Conservation (phyloP, 1,140 invertebrate species). For the Rhopalosiphum maidis region DNA sequence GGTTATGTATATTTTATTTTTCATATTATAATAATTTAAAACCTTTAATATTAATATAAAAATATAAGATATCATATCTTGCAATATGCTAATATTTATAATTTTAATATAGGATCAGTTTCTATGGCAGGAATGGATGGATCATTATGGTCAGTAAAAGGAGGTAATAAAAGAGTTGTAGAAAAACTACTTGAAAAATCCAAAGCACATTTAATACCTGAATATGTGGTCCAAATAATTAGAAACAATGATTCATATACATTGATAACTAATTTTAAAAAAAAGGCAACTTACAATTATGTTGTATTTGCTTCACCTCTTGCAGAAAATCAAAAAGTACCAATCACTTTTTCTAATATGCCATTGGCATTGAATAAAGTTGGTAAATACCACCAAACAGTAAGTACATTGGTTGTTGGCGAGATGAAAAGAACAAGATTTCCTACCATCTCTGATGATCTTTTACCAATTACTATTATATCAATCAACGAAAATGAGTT, state of each 20-base stretch:
- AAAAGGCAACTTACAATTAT: conserved; percentile 66
- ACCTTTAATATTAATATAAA: neutral
- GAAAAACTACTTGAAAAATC: conserved; percentile 64
- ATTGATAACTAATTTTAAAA: conserved; percentile 58
- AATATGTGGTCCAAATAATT: conserved; percentile 61
- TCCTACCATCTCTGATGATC: conserved; percentile 61
- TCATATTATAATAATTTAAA: neutral
- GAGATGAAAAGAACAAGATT: conserved; percentile 66
- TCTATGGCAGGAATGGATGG: conserved; percentile 67
- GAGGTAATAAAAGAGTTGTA: conserved; percentile 70
- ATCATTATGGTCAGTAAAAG: conserved; percentile 69
- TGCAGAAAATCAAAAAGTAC: conserved; percentile 62
- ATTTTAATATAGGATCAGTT: conserved; percentile 63
- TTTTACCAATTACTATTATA: conserved; percentile 64
- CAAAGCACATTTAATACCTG: conserved; percentile 63
- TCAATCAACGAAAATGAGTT: conserved; percentile 65
- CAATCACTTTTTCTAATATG: conserved; percentile 59
- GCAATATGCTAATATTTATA: neutral
- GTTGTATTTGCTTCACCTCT: conserved; percentile 70
- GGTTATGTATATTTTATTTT: neutral
- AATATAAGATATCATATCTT: neutral
- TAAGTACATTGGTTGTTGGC: conserved; percentile 69
- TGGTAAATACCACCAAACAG: conserved; percentile 67
- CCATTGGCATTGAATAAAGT: conserved; percentile 44
- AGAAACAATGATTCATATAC: conserved; percentile 47